Percentiles rank a stretch among this genome's conserved stretches.
Conservation (phyloP, 1,140 invertebrate species). For the Leguminivora glycinivorella region DNA sequence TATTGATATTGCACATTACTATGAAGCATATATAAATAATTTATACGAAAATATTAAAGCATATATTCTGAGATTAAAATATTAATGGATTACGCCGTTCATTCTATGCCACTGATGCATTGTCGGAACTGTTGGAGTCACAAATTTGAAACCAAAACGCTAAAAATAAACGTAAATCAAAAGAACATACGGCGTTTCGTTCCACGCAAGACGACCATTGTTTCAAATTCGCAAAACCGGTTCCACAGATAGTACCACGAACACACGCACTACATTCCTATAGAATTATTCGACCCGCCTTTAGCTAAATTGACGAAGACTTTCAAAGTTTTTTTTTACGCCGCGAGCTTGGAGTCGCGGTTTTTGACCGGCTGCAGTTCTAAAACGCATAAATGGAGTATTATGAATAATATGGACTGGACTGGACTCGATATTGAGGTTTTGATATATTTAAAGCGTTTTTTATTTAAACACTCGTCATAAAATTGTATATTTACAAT, state of each 20-base stretch:
- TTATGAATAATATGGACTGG: too few relatives aligned
- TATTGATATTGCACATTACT: too few relatives aligned
- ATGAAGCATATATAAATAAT: too few relatives aligned
- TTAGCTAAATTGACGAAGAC: slow-evolving; percentile 4
- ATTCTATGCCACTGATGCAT: slow-evolving; percentile 4
- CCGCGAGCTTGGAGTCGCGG: neutral
- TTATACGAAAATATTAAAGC: neutral
- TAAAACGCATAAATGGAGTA: neutral
- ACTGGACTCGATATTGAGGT: too few relatives aligned
- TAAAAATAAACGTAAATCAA: neutral
- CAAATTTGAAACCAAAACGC: neutral
- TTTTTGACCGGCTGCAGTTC: neutral
- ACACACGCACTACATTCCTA: slow-evolving; percentile 31
- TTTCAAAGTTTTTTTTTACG: slow-evolving; percentile 14
- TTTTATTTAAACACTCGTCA: too few relatives aligned
- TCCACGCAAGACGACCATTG: slow-evolving; percentile 42
- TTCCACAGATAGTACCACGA: slow-evolving; percentile 58
- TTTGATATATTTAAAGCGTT: too few relatives aligned
- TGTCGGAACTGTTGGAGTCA: neutral
- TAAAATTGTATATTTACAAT: too few relatives aligned
- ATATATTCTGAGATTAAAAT: neutral
- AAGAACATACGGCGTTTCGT: slow-evolving; percentile 3
- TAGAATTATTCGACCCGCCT: slow-evolving; percentile 9
- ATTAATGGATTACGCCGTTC: neutral
- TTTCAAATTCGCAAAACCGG: slow-evolving; percentile 63